A percentile compares a stretch with the other conserved stretches of the same genome.
Conservation (phyloP, 2,797 vertebrate species). For the Gadopsis bispinosus region DNA sequence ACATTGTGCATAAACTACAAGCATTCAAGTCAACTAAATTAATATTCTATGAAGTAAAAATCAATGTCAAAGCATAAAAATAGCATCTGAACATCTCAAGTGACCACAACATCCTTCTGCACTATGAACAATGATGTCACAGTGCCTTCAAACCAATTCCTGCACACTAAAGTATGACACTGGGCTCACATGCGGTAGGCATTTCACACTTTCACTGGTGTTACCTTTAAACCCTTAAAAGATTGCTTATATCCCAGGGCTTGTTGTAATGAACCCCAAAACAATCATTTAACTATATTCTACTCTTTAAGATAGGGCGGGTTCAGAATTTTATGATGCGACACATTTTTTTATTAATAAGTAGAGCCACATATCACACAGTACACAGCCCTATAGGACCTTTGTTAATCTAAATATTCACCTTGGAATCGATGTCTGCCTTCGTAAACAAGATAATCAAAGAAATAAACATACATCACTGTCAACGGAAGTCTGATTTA, state of each 20-base stretch:
- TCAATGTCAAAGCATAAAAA: conserved; percentile 35
- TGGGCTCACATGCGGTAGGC: neutral
- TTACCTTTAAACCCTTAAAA: neutral
- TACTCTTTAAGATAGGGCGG: neutral
- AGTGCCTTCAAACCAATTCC: conserved; percentile 16
- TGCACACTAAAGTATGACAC: neutral
- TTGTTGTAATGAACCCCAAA: neutral
- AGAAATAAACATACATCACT: neutral
- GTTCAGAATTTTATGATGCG: neutral
- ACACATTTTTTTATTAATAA: neutral
- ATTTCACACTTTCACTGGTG: neutral
- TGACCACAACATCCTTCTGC: neutral
- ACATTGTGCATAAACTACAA: conserved; percentile 36
- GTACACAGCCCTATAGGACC: neutral
- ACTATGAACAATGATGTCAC: conserved; percentile 17
- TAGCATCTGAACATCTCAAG: conserved; percentile 12
- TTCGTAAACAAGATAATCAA: conserved; percentile 22
- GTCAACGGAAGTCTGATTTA: neutral
- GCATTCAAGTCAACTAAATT: conserved; percentile 47
- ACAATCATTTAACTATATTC: neutral
- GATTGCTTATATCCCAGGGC: neutral
- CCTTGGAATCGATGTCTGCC: conserved; percentile 2
- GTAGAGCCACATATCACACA: neutral
- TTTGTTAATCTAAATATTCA: neutral
- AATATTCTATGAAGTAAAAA: conserved; percentile 31